These are phyloP conservation scores for Glaucidium brasilianum DNA, from an alignment of 2,113 vertebrate species.

Conservation along the genomic window DNA sequence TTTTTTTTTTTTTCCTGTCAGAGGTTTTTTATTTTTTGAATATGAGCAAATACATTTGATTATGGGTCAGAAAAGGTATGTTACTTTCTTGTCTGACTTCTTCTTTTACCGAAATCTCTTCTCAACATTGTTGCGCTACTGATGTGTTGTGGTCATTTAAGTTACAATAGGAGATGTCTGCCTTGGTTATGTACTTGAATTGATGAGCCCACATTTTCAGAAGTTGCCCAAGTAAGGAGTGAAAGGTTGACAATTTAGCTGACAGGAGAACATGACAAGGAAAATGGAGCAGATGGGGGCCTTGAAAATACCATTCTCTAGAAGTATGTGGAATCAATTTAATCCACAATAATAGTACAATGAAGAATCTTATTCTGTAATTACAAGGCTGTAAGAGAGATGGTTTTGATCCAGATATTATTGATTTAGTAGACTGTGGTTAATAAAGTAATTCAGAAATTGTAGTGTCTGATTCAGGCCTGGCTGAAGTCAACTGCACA, in stretches of 20 bases:
- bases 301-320: conserved; percentile 27
- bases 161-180: background rate
- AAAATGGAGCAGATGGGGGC: background rate
- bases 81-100: background rate
- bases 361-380: conserved; percentile 37
- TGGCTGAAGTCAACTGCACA: background rate
- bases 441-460: conserved; percentile 46
- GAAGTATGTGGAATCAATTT: conserved; percentile 53
- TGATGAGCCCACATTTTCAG: conserved; percentile 12
- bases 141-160: background rate
- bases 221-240: background rate
- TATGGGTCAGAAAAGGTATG: background rate
- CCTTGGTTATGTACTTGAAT: background rate
- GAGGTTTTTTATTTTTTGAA: background rate
- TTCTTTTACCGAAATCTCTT: background rate
- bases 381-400: conserved; percentile 26
- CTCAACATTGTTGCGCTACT: background rate
- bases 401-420: conserved; percentile 44
- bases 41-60: background rate
- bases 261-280: conserved; percentile 37
- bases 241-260: conserved; percentile 44
- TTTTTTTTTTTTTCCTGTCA: background rate
- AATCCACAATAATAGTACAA: conserved; percentile 25
- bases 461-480: background rate
- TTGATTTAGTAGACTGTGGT: conserved; percentile 38